Evolutionary conservation across 2,888 invertebrate genomes (phyloP), one percentile per base, ranked within the genome.

Genomic region (Thereva unica): DNA sequence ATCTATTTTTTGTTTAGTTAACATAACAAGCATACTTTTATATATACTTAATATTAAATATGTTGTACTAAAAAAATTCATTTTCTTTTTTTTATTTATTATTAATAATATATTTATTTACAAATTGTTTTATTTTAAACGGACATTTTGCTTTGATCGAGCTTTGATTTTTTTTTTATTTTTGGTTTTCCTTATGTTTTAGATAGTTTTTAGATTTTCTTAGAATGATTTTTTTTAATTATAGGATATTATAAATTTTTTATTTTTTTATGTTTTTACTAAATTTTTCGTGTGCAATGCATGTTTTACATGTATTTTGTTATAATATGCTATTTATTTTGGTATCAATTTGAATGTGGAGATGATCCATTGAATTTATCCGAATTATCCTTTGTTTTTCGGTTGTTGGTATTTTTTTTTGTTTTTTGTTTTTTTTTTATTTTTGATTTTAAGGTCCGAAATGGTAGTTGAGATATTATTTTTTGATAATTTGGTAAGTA

Each of bases 121-220:
- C 23, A 23, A n/a, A n/a, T n/a, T 53, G 7, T 44, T 52, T 42
- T 50, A 10, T 64, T 64, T 10, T 37, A 35, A 34, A 38, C 64
- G 64, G 45, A 63, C 63, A 63, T 59, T 52, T 50, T 63, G 42
- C 40, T 52, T 63, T 12, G 4, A 40, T 59, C 61, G n/a, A 41
- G 38, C 3, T 53, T 53, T 38, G 5, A 53, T 53, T 4, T 53
- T 38, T 53, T 53, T 12, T 53, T 50, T 50, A 6, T 8, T 64
- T 9, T 23, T 35, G 8, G n/a, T 41, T 44, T 10, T 35, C 53
- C 8, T 53, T 53, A 35, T n/a, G n/a, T 10, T 38, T 37, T 8
- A 35, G 5, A n/a, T 37, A n/a, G 10, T 35, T 53, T 23, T 34
- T 34, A 37, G 9, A 10, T 40, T 56, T 35, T 53, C 7, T 23